These are phyloP conservation scores for Tiliqua scincoides DNA, from an alignment of 2,113 vertebrate species.

Conservation along the genomic window DNA sequence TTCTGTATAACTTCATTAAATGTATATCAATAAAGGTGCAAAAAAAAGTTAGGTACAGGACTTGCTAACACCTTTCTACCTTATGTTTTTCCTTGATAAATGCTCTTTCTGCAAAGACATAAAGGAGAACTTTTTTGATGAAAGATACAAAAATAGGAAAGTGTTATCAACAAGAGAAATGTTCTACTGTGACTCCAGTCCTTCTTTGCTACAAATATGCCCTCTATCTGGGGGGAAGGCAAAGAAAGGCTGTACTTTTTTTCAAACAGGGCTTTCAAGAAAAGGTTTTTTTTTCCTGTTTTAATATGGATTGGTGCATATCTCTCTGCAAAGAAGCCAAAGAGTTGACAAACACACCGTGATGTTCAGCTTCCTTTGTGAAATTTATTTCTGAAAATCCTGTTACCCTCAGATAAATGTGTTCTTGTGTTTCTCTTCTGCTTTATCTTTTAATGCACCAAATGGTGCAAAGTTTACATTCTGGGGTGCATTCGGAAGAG, in stretches of 20 bases:
- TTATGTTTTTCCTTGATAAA: constrained; percentile 70
- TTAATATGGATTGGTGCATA: neutral
- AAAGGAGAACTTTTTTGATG: constrained; percentile 57
- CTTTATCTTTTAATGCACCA: neutral
- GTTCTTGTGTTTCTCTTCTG: neutral
- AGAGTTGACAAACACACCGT: neutral
- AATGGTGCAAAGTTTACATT: neutral
- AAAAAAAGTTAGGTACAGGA: constrained; percentile 61
- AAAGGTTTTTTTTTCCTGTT: neutral
- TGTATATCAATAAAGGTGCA: constrained; percentile 52
- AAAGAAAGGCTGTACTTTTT: constrained; percentile 20
- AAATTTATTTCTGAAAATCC: constrained; percentile 23
- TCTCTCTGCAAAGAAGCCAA: neutral
- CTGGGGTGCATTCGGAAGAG: neutral
- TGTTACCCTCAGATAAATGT: constrained; percentile 12
- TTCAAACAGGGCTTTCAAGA: constrained; percentile 10
- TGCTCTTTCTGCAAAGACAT: constrained; percentile 63
- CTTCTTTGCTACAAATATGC: constrained; percentile 35
- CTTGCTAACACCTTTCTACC: constrained; percentile 62
- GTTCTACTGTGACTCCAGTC: constrained; percentile 48
- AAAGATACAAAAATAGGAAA: constrained; percentile 54
- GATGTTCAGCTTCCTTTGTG: constrained; percentile 30
- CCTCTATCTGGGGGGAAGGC: neutral
- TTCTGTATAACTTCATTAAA: constrained; percentile 48
- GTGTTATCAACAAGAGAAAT: constrained; percentile 52